phyloP scores from a whole-genome alignment of 2,888 invertebrate species.

The Lapara coniferarum region DNA sequence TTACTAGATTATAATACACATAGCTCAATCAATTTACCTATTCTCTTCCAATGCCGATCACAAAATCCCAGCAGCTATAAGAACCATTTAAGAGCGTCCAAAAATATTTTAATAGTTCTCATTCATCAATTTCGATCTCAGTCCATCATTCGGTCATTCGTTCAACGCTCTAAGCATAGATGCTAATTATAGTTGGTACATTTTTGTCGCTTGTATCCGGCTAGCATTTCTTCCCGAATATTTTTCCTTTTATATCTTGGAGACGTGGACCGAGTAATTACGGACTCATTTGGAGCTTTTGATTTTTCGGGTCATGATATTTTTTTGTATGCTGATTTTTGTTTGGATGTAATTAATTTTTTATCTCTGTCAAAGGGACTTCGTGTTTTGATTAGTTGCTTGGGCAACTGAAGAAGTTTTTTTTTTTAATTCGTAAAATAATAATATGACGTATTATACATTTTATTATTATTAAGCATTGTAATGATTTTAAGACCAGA shows the following conservation, averaged over 20 bases:
- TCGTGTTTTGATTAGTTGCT: neutral
- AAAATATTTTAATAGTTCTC: constrained; percentile 12
- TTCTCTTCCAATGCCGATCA: neutral
- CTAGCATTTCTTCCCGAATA: constrained; percentile 9
- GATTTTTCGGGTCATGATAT: constrained; percentile 20
- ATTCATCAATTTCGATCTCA: constrained; percentile 17
- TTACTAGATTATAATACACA: no score
- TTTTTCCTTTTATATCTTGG: constrained; percentile 22
- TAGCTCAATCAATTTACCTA: no score
- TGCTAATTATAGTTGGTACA: constrained; percentile 22
- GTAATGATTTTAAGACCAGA: no score
- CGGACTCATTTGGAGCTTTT: constrained; percentile 22
- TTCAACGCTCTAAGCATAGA: constrained; percentile 6
- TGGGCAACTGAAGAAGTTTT: neutral
- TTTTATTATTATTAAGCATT: no score
- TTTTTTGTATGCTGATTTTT: constrained; percentile 5
- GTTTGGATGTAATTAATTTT: constrained; percentile 3
- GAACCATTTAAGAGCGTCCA: neutral
- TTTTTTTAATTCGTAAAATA: no score
- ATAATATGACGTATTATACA: no score
- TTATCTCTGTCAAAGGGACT: neutral
- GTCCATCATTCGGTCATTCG: constrained; percentile 13
- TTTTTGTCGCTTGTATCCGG: constrained; percentile 21
- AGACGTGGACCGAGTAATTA: constrained; percentile 12
- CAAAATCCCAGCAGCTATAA: neutral